phyloP scores from a whole-genome alignment of 2,888 invertebrate species.

The Cryptophagus acutangulus region DNA sequence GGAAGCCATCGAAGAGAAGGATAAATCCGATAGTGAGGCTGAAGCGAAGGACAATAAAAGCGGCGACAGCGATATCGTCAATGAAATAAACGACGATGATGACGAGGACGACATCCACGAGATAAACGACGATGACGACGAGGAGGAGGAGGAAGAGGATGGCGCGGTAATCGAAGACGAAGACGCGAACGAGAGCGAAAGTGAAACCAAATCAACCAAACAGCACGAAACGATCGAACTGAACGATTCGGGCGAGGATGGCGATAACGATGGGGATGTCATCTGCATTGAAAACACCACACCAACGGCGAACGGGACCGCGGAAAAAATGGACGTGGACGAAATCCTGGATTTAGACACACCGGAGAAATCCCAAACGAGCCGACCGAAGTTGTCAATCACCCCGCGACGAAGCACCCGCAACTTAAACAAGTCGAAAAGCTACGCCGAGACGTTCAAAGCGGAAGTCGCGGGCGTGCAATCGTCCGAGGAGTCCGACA shows the following conservation, averaged over 20 bases:
- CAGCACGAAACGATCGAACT: constrained; percentile 36
- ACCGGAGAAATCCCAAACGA: constrained; percentile 47
- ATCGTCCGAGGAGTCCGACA: constrained; percentile 53
- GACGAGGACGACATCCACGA: constrained; percentile 30
- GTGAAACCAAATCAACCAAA: constrained; percentile 18
- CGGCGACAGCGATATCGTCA: constrained; percentile 2
- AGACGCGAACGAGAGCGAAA: constrained; percentile 14
- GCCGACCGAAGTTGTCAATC: constrained; percentile 23
- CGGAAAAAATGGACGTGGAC: constrained; percentile 14
- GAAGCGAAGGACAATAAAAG: constrained; percentile 6
- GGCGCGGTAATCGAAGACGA: too few species aligned
- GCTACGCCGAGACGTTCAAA: constrained; percentile 45
- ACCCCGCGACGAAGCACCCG: constrained; percentile 51
- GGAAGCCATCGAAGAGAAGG: constrained; percentile 6
- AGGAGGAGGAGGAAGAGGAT: constrained; percentile 15
- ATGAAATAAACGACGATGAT: constrained; percentile 11
- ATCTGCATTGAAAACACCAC: constrained; percentile 38
- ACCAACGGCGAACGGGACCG: constrained; percentile 36
- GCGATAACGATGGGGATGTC: constrained; percentile 36
- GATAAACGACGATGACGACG: constrained; percentile 32
- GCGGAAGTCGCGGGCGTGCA: constrained; percentile 51
- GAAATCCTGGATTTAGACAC: constrained; percentile 39
- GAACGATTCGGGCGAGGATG: constrained; percentile 39
- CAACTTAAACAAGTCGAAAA: constrained; percentile 56
- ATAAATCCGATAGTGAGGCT: constrained; percentile 5